Base-by-base conservation (phyloP, 2,888 invertebrate species). In the Chymomyza caudatula region DNA sequence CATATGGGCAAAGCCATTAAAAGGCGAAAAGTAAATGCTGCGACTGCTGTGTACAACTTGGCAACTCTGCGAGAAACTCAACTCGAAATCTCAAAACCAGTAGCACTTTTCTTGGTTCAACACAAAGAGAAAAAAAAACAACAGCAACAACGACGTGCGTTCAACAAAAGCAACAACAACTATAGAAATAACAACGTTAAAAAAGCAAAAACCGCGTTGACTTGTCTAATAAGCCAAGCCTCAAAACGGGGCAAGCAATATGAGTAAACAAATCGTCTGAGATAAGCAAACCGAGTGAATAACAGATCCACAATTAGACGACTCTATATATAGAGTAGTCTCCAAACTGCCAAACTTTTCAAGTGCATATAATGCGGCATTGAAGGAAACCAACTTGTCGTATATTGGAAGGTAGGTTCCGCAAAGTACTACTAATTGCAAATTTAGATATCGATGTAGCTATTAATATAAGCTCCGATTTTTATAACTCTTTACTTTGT, bases 71-170 rank as follows among this genome's bases (percentile, higher is more conserved):
- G 22, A 13, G 69, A 73, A 74, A 74, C 67, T 60, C 61, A 75
- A 63, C 69, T 74, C 58, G 74, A 73, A 82, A 83, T 80, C 77
- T 85, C 71, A 86, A 87, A 86, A 87, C 86, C 87, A 87, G 86
- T 87, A 87, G 87, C 87, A 86, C 76, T 87, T 85, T 78, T 79
- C 83, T 86, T 86, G 71, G 72, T 70, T 73, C 71, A 63, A 78
- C 81, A 72, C 67, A 74, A 71, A 68, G 66, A 71, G 8, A 78
- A 60, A 61, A 70, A 69, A 61, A 61, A 73, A 51, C 67, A 67
- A 65, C 65, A 76, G 63, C 62, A 63, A 37, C 59, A 68, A 52
- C 25, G 58, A 47, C 19, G 47, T 47, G 22, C 19, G 23, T 23
- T 19, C 47, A 54, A 67, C 66, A 60, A 51, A 55, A 23, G 5